Percentiles rank a stretch among this genome's conserved stretches.
Evolutionary conservation across 1,140 invertebrate species (phyloP).

Genomic region (Sinonovacula constricta): DNA sequence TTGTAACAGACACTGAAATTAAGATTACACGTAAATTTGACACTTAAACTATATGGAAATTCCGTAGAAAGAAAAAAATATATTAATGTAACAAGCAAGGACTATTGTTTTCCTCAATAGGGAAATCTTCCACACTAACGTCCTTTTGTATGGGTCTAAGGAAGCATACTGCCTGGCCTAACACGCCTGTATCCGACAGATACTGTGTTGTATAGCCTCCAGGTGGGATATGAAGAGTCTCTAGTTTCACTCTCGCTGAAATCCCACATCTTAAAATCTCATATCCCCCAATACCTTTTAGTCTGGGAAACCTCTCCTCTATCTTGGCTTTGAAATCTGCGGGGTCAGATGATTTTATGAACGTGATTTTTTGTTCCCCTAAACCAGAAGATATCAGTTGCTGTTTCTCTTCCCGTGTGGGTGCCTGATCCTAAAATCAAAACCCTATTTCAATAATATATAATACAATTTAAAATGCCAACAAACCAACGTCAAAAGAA

Average conservation of each 20-base stretch:
- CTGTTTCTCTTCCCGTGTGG: slow-evolving; percentile 17
- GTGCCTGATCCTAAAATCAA: slow-evolving; percentile 17
- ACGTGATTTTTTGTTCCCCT: slow-evolving; percentile 19
- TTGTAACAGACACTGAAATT: slow-evolving; percentile 2
- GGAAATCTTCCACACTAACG: slow-evolving; percentile 6
- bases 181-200: slow-evolving; percentile 15
- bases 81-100: too few relatives aligned
- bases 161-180: slow-evolving; percentile 40
- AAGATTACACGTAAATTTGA: neutral
- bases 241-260: slow-evolving; percentile 12
- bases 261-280: slow-evolving; percentile 18
- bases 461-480: neutral
- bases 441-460: neutral
- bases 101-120: slow-evolving; percentile 10
- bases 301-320: slow-evolving; percentile 26
- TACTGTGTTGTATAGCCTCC: slow-evolving; percentile 20
- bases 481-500: too few relatives aligned
- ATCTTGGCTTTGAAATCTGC: slow-evolving; percentile 19
- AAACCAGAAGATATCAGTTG: slow-evolving; percentile 11
- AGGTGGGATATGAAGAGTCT: slow-evolving; percentile 14
- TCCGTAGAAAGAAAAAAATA: too few relatives aligned
- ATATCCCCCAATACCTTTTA: slow-evolving; percentile 26
- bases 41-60: slow-evolving; percentile 20
- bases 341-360: slow-evolving; percentile 15
- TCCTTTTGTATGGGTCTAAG: slow-evolving; percentile 23